Percentiles rank a stretch among this genome's conserved stretches.
Evolutionary conservation across 2,797 vertebrate genomes (phyloP).

Genomic region (Eulemur coronatus): DNA sequence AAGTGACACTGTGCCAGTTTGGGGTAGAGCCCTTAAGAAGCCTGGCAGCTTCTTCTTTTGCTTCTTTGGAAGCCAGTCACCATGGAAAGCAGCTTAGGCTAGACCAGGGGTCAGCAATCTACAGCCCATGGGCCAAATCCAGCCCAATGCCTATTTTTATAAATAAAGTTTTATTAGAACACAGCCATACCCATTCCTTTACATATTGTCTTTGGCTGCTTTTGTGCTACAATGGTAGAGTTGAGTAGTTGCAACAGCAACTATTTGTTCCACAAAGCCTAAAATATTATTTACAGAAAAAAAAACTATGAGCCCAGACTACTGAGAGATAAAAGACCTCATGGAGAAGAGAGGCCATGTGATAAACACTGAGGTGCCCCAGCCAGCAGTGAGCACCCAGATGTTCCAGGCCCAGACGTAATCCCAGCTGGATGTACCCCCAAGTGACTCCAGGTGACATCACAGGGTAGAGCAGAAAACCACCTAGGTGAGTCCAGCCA

Average conservation of each 20-base stretch:
- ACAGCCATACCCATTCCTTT: neutral
- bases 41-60: neutral
- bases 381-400: neutral
- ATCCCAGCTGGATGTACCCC: neutral
- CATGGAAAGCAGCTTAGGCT: neutral
- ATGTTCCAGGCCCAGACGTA: neutral
- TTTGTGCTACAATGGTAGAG: neutral
- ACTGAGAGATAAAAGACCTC: neutral
- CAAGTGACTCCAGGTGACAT: neutral
- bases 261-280: neutral
- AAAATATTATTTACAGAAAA: neutral
- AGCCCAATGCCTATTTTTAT: neutral
- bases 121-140: neutral
- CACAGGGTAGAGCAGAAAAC: neutral
- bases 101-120: neutral
- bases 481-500: neutral
- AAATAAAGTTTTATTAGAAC: conserved; percentile 40
- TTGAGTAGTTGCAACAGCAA: neutral
- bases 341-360: neutral
- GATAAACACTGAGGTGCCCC: neutral
- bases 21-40: neutral
- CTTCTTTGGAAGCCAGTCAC: neutral
- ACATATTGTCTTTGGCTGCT: neutral
- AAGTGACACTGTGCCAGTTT: neutral
- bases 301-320: neutral